These are phyloP conservation scores for Cichladusa arquata DNA, from an alignment of 2,113 vertebrate species.

Conservation along the genomic window DNA sequence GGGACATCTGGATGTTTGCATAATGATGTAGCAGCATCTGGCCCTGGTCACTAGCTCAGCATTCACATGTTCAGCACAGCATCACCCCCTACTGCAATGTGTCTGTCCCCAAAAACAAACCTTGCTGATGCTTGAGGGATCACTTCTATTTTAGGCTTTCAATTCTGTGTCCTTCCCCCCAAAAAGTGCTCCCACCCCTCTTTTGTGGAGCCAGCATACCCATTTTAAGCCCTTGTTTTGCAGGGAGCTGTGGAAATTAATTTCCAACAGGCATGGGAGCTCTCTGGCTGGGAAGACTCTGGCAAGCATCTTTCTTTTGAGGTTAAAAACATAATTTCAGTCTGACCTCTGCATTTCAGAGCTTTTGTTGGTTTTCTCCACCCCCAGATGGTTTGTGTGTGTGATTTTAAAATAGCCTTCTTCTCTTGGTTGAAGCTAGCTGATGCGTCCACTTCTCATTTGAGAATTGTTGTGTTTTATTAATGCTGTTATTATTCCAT, in stretches of 20 bases:
- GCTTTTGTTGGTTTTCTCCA: conserved; percentile 62
- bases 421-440: conserved; percentile 52
- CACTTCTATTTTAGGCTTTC: neutral
- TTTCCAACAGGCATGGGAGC: conserved; percentile 3
- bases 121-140: neutral
- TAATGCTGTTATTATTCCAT: conserved; percentile 76
- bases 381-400: conserved; percentile 57
- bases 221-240: neutral
- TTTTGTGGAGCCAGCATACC: neutral
- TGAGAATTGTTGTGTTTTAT: conserved; percentile 72
- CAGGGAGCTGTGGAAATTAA: conserved; percentile 21
- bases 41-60: neutral
- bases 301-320: conserved; percentile 48
- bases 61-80: neutral
- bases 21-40: conserved; percentile 10
- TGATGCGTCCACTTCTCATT: conserved; percentile 50
- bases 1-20: conserved; percentile 55
- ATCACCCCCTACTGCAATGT: neutral
- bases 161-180: neutral
- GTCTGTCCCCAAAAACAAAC: neutral
- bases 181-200: neutral
- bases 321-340: conserved; percentile 61
- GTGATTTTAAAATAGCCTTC: conserved; percentile 60
- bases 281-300: conserved; percentile 3
- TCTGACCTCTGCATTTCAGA: conserved; percentile 33